Evolutionary conservation across 2,113 vertebrate genomes (phyloP).

Genomic region (Piaya cayana): DNA sequence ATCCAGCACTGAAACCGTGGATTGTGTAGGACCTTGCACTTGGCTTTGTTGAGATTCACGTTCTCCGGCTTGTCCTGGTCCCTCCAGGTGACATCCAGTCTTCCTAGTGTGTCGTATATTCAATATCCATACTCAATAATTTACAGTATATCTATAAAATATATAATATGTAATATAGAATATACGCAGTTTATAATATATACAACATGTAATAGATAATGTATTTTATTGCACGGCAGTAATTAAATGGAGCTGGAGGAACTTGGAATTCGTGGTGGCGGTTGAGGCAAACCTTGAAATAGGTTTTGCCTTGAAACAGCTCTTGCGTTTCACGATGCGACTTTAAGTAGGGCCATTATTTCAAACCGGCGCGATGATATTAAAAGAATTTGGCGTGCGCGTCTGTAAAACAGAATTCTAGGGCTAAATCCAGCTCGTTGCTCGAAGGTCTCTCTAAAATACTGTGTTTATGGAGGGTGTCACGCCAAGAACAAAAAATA

Average conservation of each 20-base stretch:
- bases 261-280: background rate
- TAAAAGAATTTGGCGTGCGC: background rate
- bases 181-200: too few species aligned
- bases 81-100: too few species aligned
- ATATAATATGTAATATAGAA: too few species aligned
- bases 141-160: too few species aligned
- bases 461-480: background rate
- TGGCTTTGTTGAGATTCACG: too few species aligned
- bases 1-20: too few species aligned
- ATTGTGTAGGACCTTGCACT: too few species aligned
- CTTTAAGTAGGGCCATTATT: background rate
- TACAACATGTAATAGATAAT: background rate
- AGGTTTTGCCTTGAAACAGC: constrained; percentile 16
- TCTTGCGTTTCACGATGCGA: constrained; percentile 24
- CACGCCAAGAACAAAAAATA: background rate
- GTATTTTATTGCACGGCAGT: background rate
- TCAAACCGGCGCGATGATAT: constrained; percentile 5
- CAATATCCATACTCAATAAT: too few species aligned
- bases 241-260: background rate
- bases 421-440: background rate
- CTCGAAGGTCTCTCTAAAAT: background rate
- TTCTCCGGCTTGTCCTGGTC: too few species aligned
- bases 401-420: background rate
- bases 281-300: too few species aligned
- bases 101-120: background rate